These are phyloP conservation scores for Neodontobutis hainanensis DNA, from an alignment of 2,113 vertebrate species.

Conservation along the genomic window DNA sequence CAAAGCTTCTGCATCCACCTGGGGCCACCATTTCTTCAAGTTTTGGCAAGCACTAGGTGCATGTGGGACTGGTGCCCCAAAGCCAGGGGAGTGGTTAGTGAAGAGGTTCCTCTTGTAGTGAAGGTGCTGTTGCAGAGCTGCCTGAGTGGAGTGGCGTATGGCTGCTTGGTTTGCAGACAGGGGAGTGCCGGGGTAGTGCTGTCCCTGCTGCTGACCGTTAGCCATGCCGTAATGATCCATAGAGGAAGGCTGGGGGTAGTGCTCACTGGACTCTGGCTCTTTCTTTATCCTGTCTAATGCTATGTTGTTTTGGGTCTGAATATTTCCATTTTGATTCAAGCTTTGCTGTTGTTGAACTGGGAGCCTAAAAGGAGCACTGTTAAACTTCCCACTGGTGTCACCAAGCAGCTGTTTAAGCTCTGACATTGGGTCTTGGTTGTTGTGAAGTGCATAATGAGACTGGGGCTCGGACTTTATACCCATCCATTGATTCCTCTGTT, in stretches of 20 bases:
- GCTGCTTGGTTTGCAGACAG: slow-evolving; percentile 71
- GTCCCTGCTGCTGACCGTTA: slow-evolving; percentile 76
- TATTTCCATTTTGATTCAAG: slow-evolving; percentile 68
- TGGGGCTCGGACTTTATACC: slow-evolving; percentile 76
- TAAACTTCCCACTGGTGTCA: slow-evolving; percentile 83
- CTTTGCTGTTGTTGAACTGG: slow-evolving; percentile 72
- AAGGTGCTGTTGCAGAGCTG: slow-evolving; percentile 94
- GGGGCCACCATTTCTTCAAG: slow-evolving; percentile 87
- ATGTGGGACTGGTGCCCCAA: slow-evolving; percentile 50
- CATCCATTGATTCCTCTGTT: slow-evolving; percentile 72
- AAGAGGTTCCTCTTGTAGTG: slow-evolving; percentile 95
- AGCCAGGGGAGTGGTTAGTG: slow-evolving; percentile 71
- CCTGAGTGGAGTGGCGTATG: slow-evolving; percentile 89
- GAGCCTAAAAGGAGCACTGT: slow-evolving; percentile 83
- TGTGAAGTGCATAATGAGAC: slow-evolving; percentile 63
- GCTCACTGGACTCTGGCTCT: slow-evolving; percentile 74
- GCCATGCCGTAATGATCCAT: slow-evolving; percentile 72
- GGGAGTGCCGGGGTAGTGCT: slow-evolving; percentile 63
- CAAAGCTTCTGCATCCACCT: slow-evolving; percentile 65
- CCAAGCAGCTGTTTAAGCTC: slow-evolving; percentile 93
- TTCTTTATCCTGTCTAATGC: slow-evolving; percentile 73
- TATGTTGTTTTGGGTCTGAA: slow-evolving; percentile 50
- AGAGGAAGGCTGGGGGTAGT: slow-evolving; percentile 62
- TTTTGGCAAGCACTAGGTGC: slow-evolving; percentile 72
- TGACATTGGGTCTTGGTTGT: slow-evolving; percentile 87